Evolutionary conservation across 2,113 vertebrate genomes (phyloP).

Genomic region (Pseudopodoces humilis): DNA sequence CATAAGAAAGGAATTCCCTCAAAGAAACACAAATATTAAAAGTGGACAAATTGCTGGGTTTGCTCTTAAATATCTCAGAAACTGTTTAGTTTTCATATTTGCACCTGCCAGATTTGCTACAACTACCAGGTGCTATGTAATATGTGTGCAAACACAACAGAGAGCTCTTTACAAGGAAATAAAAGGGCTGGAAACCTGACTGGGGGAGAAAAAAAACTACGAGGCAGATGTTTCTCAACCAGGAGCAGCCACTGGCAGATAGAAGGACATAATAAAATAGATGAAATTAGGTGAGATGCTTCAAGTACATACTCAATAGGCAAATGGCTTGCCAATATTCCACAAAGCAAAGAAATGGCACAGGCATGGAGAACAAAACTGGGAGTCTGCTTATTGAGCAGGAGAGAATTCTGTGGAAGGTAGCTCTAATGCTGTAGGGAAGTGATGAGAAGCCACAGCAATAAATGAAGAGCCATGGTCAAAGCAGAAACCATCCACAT

Average conservation of each 20-base stretch:
- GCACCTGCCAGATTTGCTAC: neutral
- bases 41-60: neutral
- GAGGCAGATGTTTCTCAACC: neutral
- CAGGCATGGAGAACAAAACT: neutral
- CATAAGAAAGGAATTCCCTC: neutral
- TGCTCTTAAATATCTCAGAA: neutral
- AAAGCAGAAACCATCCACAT: neutral
- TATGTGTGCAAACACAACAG: neutral
- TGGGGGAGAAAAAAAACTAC: fast-evolving
- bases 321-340: neutral
- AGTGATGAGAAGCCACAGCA: neutral
- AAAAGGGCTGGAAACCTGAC: neutral
- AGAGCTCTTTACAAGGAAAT: neutral
- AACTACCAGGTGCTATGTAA: neutral
- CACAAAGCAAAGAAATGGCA: neutral
- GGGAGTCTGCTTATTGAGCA: neutral
- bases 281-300: neutral
- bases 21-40: neutral
- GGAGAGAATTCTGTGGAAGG: neutral
- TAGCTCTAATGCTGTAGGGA: fast-evolving
- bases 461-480: neutral
- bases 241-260: neutral
- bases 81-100: neutral
- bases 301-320: neutral
- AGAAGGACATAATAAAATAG: neutral